Conservation (phyloP, 92 coral and sea anemone genomes). For the Blastomussa wellsi region DNA sequence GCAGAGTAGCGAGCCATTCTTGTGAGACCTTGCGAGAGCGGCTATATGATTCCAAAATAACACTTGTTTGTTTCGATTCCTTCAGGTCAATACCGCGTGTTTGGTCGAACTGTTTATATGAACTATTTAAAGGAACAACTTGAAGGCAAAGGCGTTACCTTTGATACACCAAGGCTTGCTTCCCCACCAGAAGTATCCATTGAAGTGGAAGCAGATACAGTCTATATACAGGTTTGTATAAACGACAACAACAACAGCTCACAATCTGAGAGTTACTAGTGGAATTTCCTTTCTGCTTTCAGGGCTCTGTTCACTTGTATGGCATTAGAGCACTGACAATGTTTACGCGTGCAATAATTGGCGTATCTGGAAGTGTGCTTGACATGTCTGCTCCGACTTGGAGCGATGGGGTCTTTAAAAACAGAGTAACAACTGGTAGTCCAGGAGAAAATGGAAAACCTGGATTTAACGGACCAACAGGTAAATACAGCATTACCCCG, state of each 20-base stretch:
- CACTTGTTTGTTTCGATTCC: too few relatives aligned
- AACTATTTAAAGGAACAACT: not conserved
- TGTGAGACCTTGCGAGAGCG: too few relatives aligned
- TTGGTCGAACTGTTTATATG: conserved; percentile 4
- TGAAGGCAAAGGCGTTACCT: not conserved
- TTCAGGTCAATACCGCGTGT: conserved; percentile 5
- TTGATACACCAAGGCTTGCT: not conserved
- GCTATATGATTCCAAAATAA: too few relatives aligned
- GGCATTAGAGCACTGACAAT: not conserved
- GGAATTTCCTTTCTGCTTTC: not conserved
- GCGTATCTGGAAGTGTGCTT: not conserved
- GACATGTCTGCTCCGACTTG: not conserved
- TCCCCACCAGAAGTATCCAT: not conserved
- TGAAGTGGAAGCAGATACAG: not conserved
- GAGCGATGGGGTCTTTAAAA: not conserved
- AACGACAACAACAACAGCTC: not conserved
- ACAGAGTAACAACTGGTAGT: conserved; percentile 3
- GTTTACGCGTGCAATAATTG: not conserved
- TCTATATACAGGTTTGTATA: not conserved
- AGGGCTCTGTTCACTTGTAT: not conserved
- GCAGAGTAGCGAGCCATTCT: too few relatives aligned
- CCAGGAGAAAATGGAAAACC: conserved; percentile 12
- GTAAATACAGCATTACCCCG: too few relatives aligned
- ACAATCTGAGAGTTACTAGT: not conserved
- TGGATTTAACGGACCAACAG: conserved; percentile 32